Evolutionary conservation across 2,888 invertebrate species (phyloP), one percentile per base, ranked within the genome.

Genomic region (Cheilosia pagana): DNA sequence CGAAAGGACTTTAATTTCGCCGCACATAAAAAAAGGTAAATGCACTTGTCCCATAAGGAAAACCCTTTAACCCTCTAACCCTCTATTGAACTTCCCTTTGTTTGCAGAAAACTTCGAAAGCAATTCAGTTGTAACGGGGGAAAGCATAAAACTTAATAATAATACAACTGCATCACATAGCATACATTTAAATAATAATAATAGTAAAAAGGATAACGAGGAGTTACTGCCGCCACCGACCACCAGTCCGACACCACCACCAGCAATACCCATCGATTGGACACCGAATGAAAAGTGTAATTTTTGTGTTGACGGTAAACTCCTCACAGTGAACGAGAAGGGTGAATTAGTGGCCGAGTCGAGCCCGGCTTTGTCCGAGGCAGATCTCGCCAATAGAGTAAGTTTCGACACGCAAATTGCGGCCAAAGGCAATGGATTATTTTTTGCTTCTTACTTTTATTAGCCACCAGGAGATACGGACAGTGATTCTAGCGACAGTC

Each of bases 251-350:
- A 78, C 86, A 86, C 88, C 89, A 89, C 88, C 89, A 89, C 88
- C 89, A 88, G 88, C 89, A 86, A 89, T 89, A 87, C 94, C 94
- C 62, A 91, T 93, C 90, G 96, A 96, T 92, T 96, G 96, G 96
- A 95, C 95, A 92, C 96, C 96, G 88, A 94, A 95, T 91, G 95
- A 95, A 92, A 96, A 96, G 94, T 96, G 96, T 93, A 95, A 95
- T 94, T 96, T 96, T 93, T 96, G 96, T 92, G 95, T 95, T 91
- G 94, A 95, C 94, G 95, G 95, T 92, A 95, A 95, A 92, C 93
- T 95, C 92, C 93, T 92, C 90, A 92, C 91, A 89, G 92, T 92
- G 88, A 92, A 92, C 91, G 90, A 91, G 87, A 90, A 90, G 87
- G 92, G 92, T 82, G 92, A 92, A 89, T 87, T 92, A 88, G 92